Evolutionary conservation across 2,888 invertebrate genomes (phyloP).

Genomic region (Lingula anatina): DNA sequence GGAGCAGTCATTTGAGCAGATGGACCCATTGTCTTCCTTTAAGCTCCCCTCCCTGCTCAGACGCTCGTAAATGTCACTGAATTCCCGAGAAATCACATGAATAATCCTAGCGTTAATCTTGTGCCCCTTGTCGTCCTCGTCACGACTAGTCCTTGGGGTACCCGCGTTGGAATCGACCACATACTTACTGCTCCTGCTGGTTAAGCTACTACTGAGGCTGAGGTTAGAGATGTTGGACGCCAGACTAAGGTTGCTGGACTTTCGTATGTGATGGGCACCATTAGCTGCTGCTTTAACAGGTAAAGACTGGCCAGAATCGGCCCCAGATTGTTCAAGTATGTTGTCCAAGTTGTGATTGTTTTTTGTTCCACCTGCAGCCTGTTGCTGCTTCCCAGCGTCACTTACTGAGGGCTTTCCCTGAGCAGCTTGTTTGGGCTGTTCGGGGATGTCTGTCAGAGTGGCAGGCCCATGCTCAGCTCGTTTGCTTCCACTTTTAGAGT

Average conservation of each 20-base stretch:
- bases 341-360: not conserved
- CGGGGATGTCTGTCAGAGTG: constrained; percentile 22
- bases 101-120: constrained; percentile 16
- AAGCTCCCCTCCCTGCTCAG: too few species aligned
- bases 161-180: constrained; percentile 19
- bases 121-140: constrained; percentile 17
- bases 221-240: constrained; percentile 24
- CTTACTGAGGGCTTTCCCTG: constrained; percentile 19
- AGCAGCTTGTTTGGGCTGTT: constrained; percentile 19
- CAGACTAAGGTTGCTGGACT: constrained; percentile 20
- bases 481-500: constrained; percentile 15
- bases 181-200: constrained; percentile 29
- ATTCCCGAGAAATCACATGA: constrained; percentile 18
- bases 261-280: not conserved
- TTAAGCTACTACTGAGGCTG: constrained; percentile 21
- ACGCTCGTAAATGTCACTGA: constrained; percentile 21
- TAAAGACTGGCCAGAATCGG: not conserved
- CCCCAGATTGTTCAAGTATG: not conserved
- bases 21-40: too few species aligned
- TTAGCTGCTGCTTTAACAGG: not conserved
- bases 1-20: too few species aligned
- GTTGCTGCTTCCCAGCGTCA: constrained; percentile 14
- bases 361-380: not conserved
- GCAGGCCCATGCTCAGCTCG: too few species aligned
- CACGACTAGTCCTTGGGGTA: too few species aligned